Percentiles rank a stretch among this genome's conserved stretches.
Evolutionary conservation across 2,888 invertebrate genomes (phyloP).

Genomic region (Nipponacmea schrenckii): DNA sequence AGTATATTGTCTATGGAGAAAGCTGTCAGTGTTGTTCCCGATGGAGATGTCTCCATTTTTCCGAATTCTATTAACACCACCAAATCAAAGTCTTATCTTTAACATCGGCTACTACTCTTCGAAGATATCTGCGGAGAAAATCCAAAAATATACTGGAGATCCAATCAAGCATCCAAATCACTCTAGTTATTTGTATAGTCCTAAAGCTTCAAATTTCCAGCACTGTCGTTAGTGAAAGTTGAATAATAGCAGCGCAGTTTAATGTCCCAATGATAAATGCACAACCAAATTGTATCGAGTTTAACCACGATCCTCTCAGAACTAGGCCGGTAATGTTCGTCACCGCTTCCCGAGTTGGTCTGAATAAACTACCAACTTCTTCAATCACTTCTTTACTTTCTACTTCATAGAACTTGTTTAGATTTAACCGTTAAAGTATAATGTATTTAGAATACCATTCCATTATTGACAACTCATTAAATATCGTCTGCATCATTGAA

Average conservation of each 20-base stretch:
- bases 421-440: neutral
- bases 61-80: neutral
- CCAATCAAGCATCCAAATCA: neutral
- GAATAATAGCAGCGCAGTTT: no score
- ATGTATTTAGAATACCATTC: slow-evolving; percentile 3
- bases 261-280: no score
- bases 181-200: no score
- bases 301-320: no score
- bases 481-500: slow-evolving; percentile 4
- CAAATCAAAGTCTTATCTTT: neutral
- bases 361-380: no score
- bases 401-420: slow-evolving; percentile 1
- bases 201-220: no score
- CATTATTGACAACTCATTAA: slow-evolving; percentile 6
- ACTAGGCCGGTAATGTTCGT: no score
- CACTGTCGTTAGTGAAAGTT: no score
- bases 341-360: no score
- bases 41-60: neutral
- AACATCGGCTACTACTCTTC: neutral
- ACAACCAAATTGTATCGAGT: no score
- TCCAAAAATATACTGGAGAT: neutral
- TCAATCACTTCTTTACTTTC: neutral
- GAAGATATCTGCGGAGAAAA: no score
- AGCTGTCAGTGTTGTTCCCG: neutral
- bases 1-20: slow-evolving; percentile 5